Evolutionary conservation across 2,888 invertebrate species (phyloP), one percentile per base, ranked within the genome.

Genomic region (Lottia scabra): DNA sequence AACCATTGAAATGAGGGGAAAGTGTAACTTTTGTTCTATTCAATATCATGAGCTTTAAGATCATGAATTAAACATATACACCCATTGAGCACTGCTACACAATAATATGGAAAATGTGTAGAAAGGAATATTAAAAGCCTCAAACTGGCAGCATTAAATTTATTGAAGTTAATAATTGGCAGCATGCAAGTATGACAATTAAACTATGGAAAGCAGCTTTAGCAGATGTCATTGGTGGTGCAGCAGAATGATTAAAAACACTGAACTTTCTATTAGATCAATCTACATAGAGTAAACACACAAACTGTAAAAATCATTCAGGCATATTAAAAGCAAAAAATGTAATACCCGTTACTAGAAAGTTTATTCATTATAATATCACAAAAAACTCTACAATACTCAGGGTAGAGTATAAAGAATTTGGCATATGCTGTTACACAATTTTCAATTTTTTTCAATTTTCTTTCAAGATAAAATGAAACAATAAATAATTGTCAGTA

Each of bases 191-290:
- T 23, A 23, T 56, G 19, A 23, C 56, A 56, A 56, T 23, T 12
- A 56, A 56, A 23, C 56, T 23, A 38, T 23, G 56, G 23, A 19
- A 56, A 23, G 19, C 56, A 56, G 56, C 56, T 56, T 56, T 56
- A 56, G 56, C 56, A 56, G 56, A 56, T 56, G 56, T 56, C 56
- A 56, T 56, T 56, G 56, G 56, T 56, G 23, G 56, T 56, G 23
- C 56, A 56, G 56, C 23, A 23, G 23, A 23, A 19, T 23, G 23
- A 38, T 38, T 38, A 38, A 23, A 56, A 23, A 56, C 56, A 56
- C 19, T 56, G 19, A 19, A 56, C 56, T 56, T 56, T 56, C 56
- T 23, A 56, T 56, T 23, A 38, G 38, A 56, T 23, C 56, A 56
- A 56, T 56, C 56, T 56, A 56, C 23, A 56, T 56, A 23, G 56